Base-by-base conservation (phyloP, 30 jellyfish, hydroid and myxozoan genomes). In the Cassiopea andromeda region DNA sequence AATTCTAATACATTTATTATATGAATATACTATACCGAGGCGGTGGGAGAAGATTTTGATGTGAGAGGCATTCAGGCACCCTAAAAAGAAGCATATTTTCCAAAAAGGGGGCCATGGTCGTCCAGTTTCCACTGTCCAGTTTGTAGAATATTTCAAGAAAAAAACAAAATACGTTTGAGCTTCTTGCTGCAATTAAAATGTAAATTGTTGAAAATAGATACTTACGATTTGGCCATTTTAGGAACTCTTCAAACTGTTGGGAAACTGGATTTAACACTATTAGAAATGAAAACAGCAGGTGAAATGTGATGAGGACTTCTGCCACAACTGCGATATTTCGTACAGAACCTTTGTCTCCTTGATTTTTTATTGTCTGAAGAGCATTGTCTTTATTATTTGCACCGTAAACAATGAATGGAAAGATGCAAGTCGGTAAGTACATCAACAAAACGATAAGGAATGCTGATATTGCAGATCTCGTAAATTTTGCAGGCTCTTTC, bases 321-420 rank as follows among this genome's bases (percentile, higher is more conserved):
- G 98, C 97, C 1, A 91, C 93, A 47, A 90, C 86, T 27, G 90
- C 91, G 19, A 79, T 17, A 43, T 82, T 69, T 66, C 68, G 69
- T 2, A 69, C 83, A 12, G 93, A 58, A 9, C 98, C 98, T 72
- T 73, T 78, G 73, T 97, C 98, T 14, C 90, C 92, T 16, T 85
- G 90, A 44, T 84, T 47, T 49, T 85, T 85, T 13, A 91, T 60
- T 7, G 98, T 83, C 38, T 68, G 77, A 70, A 96, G 89, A 44
- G 93, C 95, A 72, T 96, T 96, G 38, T 74, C 87, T 0, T 87
- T 77, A 45, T 92, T 17, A 15, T 64, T 48, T 43, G 83, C 90
- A 12, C 99, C 99, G 76, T 87, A 92, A 6, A 89, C 99, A 15
- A 92, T 72, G 73, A 72, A 96, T 5, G 99, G 97, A n/a, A 96